phyloP scores from a whole-genome alignment of 2,797 vertebrate species.

The Liparis tanakae region DNA sequence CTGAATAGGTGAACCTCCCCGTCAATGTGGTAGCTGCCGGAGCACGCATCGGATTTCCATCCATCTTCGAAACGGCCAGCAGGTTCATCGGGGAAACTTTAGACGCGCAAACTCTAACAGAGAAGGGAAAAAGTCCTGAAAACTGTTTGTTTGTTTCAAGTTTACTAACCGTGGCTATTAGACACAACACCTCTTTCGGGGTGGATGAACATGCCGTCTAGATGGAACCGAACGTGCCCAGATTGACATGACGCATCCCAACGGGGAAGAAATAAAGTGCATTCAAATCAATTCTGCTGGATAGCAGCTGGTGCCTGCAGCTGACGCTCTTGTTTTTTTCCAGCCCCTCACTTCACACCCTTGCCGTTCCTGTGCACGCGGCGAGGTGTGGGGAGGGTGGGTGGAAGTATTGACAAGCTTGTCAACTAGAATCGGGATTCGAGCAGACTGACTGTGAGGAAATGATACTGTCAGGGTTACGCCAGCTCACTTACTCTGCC shows the following conservation, averaged over 20 bases:
- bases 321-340: conserved; percentile 66
- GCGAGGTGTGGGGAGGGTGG: conserved; percentile 40
- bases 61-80: conserved; percentile 28
- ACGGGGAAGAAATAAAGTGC: conserved; percentile 62
- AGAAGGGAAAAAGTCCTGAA: conserved; percentile 42
- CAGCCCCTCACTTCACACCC: conserved; percentile 58
- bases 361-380: conserved; percentile 38
- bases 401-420: conserved; percentile 71
- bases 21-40: conserved; percentile 23
- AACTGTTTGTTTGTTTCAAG: conserved; percentile 28
- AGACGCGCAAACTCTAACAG: background rate
- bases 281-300: conserved; percentile 71
- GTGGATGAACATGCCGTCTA: conserved; percentile 59
- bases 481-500: conserved; percentile 55
- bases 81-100: conserved; percentile 27
- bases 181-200: conserved; percentile 63
- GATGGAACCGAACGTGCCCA: conserved; percentile 56
- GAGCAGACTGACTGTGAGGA: conserved; percentile 61
- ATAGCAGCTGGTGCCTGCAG: conserved; percentile 74
- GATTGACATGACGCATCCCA: conserved; percentile 61
- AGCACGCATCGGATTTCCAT: conserved; percentile 38
- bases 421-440: conserved; percentile 65
- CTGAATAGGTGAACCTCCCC: conserved; percentile 55
- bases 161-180: conserved; percentile 52
- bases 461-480: conserved; percentile 68